A percentile compares a stretch with the other conserved stretches of the same genome.
phyloP scores from a whole-genome alignment of 2,888 invertebrate species.

The Zele albiditarsus region DNA sequence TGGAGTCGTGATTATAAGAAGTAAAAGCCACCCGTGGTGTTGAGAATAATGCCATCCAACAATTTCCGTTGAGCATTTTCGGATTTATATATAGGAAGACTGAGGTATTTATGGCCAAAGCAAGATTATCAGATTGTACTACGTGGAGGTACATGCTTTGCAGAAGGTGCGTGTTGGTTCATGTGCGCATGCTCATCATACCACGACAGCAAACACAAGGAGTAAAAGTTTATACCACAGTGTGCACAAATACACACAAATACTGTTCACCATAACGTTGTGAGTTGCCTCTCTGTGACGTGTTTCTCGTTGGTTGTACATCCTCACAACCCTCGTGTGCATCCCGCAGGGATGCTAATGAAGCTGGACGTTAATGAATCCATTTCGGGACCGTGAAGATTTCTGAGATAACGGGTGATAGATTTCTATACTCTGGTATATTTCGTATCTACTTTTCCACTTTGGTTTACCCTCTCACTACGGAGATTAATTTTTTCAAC shows the following conservation, averaged over 20 bases:
- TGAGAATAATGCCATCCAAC: constrained; percentile 24
- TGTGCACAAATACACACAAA: neutral
- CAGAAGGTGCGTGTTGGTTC: neutral
- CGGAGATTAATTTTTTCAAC: constrained; percentile 14
- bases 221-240: neutral
- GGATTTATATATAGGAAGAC: neutral
- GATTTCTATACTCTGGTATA: constrained; percentile 41
- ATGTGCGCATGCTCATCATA: neutral
- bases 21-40: constrained; percentile 28
- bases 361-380: constrained; percentile 67
- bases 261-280: constrained; percentile 27
- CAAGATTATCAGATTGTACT: constrained; percentile 21
- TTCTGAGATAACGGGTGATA: constrained; percentile 46
- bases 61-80: neutral
- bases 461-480: neutral
- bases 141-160: neutral
- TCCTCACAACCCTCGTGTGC: constrained; percentile 29
- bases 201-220: neutral
- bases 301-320: constrained; percentile 16
- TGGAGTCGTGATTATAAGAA: neutral
- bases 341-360: constrained; percentile 63
- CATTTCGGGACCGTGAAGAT: constrained; percentile 58
- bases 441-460: neutral
- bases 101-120: constrained; percentile 40
- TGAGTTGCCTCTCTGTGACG: neutral